Conservation (phyloP, 2,797 vertebrate species). For the Coregonus sp. region DNA sequence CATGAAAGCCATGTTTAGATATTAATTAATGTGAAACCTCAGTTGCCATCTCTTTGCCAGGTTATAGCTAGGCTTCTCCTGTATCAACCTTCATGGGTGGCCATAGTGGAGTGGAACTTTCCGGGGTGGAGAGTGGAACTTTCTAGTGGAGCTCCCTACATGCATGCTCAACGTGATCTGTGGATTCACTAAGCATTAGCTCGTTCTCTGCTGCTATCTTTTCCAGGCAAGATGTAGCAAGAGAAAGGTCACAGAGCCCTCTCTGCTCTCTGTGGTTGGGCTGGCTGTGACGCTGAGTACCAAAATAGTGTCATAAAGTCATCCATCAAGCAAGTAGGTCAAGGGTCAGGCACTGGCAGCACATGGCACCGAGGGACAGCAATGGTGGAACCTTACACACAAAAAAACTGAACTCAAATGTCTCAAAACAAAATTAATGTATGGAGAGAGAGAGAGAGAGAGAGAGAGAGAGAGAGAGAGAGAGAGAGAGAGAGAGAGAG, state of each 20-base stretch:
- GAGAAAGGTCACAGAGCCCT: slow-evolving; percentile 57
- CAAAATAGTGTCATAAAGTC: slow-evolving; percentile 72
- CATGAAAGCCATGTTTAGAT: background rate
- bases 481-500: too few species aligned
- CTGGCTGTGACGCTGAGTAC: slow-evolving; percentile 9
- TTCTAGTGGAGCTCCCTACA: background rate
- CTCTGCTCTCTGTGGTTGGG: slow-evolving; percentile 40
- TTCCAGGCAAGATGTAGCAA: slow-evolving; percentile 54
- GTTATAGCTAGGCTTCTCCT: background rate
- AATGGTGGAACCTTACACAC: background rate
- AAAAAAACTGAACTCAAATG: background rate
- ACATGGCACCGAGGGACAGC: slow-evolving; percentile 8
- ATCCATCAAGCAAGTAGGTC: slow-evolving; percentile 68
- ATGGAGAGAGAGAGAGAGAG: background rate
- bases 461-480: background rate
- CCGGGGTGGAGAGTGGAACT: background rate
- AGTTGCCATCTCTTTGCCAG: background rate
- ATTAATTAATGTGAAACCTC: background rate
- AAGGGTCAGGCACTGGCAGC: slow-evolving; percentile 53
- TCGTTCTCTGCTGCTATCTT: slow-evolving; percentile 58
- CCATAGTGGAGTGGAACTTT: background rate
- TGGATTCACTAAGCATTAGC: background rate
- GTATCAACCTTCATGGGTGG: background rate
- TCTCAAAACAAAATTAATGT: background rate
- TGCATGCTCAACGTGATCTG: background rate